Conservation (phyloP, 1,140 invertebrate genomes). For the Cylas formicarius region DNA sequence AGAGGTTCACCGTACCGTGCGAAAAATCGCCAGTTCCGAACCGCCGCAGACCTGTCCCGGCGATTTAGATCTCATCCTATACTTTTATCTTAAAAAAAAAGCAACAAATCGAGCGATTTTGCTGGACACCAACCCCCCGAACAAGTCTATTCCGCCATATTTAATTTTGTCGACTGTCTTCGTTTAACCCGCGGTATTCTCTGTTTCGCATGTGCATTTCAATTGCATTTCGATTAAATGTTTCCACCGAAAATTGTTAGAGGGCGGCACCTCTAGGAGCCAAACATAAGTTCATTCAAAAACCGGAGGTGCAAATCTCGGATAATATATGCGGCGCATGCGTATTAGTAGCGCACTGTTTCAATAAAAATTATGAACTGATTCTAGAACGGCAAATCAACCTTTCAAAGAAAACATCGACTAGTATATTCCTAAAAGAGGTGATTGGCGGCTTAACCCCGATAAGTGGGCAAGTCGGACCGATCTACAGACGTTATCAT, state of each 20-base stretch:
- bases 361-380: too few relatives aligned
- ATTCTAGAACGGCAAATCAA: too few relatives aligned
- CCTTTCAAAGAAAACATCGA: too few relatives aligned
- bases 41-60: slow-evolving; percentile 6
- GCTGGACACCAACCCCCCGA: slow-evolving; percentile 26
- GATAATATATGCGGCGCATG: too few relatives aligned
- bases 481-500: too few relatives aligned
- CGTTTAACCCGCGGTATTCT: slow-evolving; percentile 12
- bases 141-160: slow-evolving; percentile 34
- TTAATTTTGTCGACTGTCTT: slow-evolving; percentile 22
- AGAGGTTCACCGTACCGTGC: slow-evolving; percentile 14
- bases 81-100: slow-evolving; percentile 22
- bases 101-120: slow-evolving; percentile 20
- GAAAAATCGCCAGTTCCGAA: slow-evolving; percentile 15
- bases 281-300: too few relatives aligned
- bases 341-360: too few relatives aligned
- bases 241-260: slow-evolving; percentile 6
- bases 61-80: slow-evolving; percentile 14
- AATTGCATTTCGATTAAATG: slow-evolving; percentile 22
- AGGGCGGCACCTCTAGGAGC: slow-evolving; percentile 11
- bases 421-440: too few relatives aligned
- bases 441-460: too few relatives aligned
- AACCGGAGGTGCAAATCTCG: too few relatives aligned
- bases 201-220: slow-evolving; percentile 21
- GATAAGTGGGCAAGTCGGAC: too few relatives aligned